Evolutionary conservation across 2,888 invertebrate genomes (phyloP).

Genomic region (Leucophenga montana): DNA sequence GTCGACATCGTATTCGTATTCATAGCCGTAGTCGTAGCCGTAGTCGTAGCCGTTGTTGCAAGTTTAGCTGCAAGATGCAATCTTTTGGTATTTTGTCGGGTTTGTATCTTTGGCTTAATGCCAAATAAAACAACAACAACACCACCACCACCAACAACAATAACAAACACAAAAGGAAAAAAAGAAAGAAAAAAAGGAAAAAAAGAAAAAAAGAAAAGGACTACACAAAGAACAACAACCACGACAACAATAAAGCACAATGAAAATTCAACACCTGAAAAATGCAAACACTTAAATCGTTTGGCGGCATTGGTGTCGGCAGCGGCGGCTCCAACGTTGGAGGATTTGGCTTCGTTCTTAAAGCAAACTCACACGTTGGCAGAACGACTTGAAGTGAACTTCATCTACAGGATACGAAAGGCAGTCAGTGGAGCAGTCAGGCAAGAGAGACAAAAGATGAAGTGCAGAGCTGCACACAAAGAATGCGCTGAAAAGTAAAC

Average conservation of each 20-base stretch:
- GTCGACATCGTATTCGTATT: too few species aligned
- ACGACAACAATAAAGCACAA: constrained; percentile 48
- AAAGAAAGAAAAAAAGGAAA: constrained; percentile 24
- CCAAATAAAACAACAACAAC: constrained; percentile 54
- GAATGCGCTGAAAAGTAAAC: constrained; percentile 4
- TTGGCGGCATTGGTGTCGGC: constrained; percentile 8
- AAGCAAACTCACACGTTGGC: constrained; percentile 35
- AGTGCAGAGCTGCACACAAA: not conserved
- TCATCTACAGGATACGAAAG: not conserved
- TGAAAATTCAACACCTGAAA: constrained; percentile 65
- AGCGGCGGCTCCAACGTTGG: not conserved
- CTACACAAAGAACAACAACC: constrained; percentile 22
- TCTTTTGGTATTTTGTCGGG: constrained; percentile 67
- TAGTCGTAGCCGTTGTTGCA: too few species aligned
- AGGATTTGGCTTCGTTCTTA: constrained; percentile 30
- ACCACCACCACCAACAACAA: not conserved
- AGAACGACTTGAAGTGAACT: too few species aligned
- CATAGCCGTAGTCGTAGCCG: too few species aligned
- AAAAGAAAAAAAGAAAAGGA: constrained; percentile 24
- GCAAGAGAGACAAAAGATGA: not conserved
- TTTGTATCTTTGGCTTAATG: constrained; percentile 69
- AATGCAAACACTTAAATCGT: constrained; percentile 62
- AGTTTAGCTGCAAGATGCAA: constrained; percentile 58
- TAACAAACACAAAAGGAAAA: too few species aligned
- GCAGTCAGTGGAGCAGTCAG: constrained; percentile 15